Conservation (phyloP, 2,797 vertebrate genomes). For the Anabas testudineus region DNA sequence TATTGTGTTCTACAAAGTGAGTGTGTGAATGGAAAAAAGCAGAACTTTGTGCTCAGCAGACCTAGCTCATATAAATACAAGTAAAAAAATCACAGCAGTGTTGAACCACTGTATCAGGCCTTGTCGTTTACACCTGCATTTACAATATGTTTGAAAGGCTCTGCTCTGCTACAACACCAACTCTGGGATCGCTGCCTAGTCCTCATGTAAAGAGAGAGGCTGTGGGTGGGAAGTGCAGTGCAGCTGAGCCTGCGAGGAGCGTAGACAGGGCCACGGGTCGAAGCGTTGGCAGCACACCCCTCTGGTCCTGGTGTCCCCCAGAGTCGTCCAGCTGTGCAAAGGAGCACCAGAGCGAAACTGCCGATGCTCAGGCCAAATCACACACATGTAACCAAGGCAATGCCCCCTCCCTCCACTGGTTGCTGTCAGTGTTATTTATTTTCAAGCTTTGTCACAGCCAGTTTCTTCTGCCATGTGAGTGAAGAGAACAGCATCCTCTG, state of each 20-base stretch:
- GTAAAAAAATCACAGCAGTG: slow-evolving; percentile 11
- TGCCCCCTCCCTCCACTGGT: slow-evolving; percentile 16
- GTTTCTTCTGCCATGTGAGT: slow-evolving; percentile 38
- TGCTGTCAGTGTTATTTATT: slow-evolving; percentile 59
- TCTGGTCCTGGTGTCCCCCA: slow-evolving; percentile 53
- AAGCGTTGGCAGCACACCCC: slow-evolving; percentile 60
- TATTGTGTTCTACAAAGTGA: slow-evolving; percentile 46
- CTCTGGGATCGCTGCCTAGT: slow-evolving; percentile 61
- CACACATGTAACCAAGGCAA: slow-evolving; percentile 42
- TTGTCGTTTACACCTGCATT: slow-evolving; percentile 54
- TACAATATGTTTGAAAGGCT: slow-evolving; percentile 46
- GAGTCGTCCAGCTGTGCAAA: slow-evolving; percentile 75
- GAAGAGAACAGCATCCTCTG: slow-evolving; percentile 33
- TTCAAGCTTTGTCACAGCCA: slow-evolving; percentile 55
- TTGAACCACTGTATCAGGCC: slow-evolving; percentile 29
- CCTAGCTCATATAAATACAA: slow-evolving; percentile 31
- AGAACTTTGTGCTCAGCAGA: slow-evolving; percentile 41
- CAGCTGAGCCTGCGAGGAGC: slow-evolving; percentile 47
- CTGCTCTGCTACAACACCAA: slow-evolving; percentile 41
- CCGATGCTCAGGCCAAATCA: slow-evolving; percentile 56
- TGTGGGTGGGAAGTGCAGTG: slow-evolving; percentile 16
- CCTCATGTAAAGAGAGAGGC: slow-evolving; percentile 30
- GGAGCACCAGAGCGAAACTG: slow-evolving; percentile 54
- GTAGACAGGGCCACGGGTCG: slow-evolving; percentile 34
- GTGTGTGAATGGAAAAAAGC: neutral